phyloP scores from a whole-genome alignment of 2,113 vertebrate genomes.

The Hucho hucho region DNA sequence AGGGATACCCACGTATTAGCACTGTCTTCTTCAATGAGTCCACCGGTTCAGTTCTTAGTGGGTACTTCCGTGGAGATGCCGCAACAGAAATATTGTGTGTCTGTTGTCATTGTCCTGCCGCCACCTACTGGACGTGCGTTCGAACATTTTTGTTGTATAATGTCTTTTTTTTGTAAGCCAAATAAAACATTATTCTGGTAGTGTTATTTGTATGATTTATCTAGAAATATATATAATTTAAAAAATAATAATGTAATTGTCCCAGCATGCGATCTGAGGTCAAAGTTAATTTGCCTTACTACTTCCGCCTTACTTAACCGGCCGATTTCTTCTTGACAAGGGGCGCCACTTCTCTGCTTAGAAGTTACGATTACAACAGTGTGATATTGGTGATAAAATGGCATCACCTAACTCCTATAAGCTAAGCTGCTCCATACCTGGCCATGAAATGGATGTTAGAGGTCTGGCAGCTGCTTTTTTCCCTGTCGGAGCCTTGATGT shows the following conservation, averaged over 20 bases:
- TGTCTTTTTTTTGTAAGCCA: background rate
- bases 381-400: slow-evolving; percentile 56
- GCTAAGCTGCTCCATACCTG: slow-evolving; percentile 86
- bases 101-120: slow-evolving; percentile 10
- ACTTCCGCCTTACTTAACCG: slow-evolving; percentile 56
- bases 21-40: slow-evolving; percentile 13
- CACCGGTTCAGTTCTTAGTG: slow-evolving; percentile 12
- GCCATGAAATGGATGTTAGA: slow-evolving; percentile 91
- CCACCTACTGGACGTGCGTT: background rate
- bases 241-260: background rate
- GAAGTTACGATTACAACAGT: background rate
- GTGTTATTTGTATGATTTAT: no score
- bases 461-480: slow-evolving; percentile 79
- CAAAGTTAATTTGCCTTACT: background rate
- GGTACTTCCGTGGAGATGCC: slow-evolving; percentile 14
- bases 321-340: slow-evolving; percentile 57
- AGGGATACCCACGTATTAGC: slow-evolving; percentile 33
- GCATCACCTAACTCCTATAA: slow-evolving; percentile 76
- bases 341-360: slow-evolving; percentile 22
- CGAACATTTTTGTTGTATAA: background rate
- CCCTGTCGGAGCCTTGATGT: slow-evolving; percentile 86
- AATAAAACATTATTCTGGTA: background rate
- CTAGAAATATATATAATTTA: no score
- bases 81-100: background rate
- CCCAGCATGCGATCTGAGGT: background rate